Conservation (phyloP, 2,113 vertebrate species). For the Bufo bufo region DNA sequence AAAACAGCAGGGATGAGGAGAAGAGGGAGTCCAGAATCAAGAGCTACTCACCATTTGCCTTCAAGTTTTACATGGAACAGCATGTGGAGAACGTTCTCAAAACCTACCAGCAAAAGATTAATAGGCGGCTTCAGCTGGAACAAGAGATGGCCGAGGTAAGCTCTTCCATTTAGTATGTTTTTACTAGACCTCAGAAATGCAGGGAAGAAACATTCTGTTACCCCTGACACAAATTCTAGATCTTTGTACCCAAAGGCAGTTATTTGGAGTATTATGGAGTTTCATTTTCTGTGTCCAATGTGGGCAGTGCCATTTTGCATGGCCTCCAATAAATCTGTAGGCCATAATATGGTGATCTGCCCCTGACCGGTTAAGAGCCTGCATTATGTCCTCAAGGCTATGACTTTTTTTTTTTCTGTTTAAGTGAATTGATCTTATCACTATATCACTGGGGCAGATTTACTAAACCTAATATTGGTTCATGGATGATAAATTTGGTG, state of each 20-base stretch:
- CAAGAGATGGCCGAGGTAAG: conserved; percentile 98
- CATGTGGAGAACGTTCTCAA: conserved; percentile 98
- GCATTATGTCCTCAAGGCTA: no score
- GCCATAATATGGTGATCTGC: no score
- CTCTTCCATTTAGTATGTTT: not conserved
- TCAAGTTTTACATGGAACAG: conserved; percentile 99
- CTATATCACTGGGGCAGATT: no score
- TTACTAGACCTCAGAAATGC: not conserved
- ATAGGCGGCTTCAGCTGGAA: conserved; percentile 90
- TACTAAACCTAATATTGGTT: no score
- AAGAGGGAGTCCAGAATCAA: conserved; percentile 97
- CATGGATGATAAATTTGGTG: no score
- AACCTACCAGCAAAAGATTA: conserved; percentile 96
- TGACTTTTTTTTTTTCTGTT: no score
- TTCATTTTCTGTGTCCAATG: no score
- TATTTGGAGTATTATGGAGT: no score
- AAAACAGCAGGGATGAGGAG: conserved; percentile 89
- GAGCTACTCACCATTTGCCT: conserved; percentile 95
- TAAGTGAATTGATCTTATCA: no score
- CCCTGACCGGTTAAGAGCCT: no score
- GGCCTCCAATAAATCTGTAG: no score
- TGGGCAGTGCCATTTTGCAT: no score
- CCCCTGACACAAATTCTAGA: not conserved
- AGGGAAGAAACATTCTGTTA: not conserved
- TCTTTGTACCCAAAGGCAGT: not conserved